These are phyloP conservation scores for Physeter macrocephalus DNA, from an alignment of 2,113 vertebrate species.

Conservation along the genomic window DNA sequence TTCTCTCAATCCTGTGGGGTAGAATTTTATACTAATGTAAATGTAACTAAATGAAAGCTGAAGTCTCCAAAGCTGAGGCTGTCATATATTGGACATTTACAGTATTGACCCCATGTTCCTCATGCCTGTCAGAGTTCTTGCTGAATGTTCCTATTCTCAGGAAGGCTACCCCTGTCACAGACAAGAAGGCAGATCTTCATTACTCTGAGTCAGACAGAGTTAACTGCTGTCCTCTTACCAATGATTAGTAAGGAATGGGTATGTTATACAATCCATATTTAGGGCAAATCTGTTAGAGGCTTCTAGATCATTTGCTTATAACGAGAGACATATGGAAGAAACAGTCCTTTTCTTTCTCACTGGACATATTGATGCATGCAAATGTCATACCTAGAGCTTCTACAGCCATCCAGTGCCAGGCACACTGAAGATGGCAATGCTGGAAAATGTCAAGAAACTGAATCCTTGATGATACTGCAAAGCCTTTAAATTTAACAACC, in stretches of 20 bases:
- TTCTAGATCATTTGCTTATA: not conserved
- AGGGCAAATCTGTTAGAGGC: not conserved
- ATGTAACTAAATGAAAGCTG: not conserved
- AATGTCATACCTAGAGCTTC: not conserved
- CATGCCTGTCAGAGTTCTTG: not conserved
- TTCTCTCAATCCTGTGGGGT: not conserved
- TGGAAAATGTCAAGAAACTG: conserved; percentile 2
- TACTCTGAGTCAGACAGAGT: not conserved
- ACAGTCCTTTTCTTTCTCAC: not conserved
- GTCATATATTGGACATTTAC: not conserved
- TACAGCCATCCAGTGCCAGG: not conserved
- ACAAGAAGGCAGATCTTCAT: not conserved
- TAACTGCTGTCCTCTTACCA: not conserved
- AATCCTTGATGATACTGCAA: not conserved
- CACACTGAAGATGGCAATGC: not conserved
- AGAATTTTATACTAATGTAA: not conserved
- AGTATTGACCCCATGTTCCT: not conserved
- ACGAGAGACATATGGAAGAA: not conserved
- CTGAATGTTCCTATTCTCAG: not conserved
- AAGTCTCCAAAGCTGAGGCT: not conserved
- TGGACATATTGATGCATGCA: not conserved
- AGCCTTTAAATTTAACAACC: not conserved
- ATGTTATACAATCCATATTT: not conserved
- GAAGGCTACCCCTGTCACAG: not conserved
- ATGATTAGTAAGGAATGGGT: not conserved